These are phyloP conservation scores for Argopecten irradians DNA, from an alignment of 1,140 invertebrate genomes.

Conservation along the genomic window DNA sequence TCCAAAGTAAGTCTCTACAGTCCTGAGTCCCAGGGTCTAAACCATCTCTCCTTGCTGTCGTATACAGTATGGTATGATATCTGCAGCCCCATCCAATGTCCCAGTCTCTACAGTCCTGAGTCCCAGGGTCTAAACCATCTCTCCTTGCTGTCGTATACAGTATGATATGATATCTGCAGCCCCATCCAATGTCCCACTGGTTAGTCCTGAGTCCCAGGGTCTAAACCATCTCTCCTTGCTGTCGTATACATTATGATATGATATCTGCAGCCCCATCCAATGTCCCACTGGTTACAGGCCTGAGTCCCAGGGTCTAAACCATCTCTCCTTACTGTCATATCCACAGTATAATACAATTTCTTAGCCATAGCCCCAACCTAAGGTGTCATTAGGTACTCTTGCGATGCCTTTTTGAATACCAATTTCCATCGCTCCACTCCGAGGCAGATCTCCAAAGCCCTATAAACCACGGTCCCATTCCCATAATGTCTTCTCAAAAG, in stretches of 20 bases:
- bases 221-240: not conserved
- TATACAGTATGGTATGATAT: not conserved
- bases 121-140: not conserved
- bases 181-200: slow-evolving; percentile 60
- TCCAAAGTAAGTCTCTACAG: slow-evolving; percentile 75
- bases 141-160: not conserved
- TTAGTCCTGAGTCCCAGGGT: not conserved
- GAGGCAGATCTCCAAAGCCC: no score
- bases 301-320: not conserved
- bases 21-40: not conserved
- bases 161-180: slow-evolving; percentile 45
- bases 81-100: slow-evolving; percentile 62
- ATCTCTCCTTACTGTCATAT: no score
- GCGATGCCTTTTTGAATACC: no score
- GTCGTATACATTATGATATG: not conserved
- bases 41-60: not conserved
- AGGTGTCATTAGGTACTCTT: no score
- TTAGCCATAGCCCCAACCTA: no score
- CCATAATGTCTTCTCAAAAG: no score
- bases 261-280: slow-evolving; percentile 54
- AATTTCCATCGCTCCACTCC: no score
- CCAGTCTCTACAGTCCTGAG: slow-evolving; percentile 50
- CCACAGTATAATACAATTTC: no score
- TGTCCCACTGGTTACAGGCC: not conserved
- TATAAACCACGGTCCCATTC: no score